Conservation (phyloP, 2,113 vertebrate species). For the Rhinolophus ferrumequinum region DNA sequence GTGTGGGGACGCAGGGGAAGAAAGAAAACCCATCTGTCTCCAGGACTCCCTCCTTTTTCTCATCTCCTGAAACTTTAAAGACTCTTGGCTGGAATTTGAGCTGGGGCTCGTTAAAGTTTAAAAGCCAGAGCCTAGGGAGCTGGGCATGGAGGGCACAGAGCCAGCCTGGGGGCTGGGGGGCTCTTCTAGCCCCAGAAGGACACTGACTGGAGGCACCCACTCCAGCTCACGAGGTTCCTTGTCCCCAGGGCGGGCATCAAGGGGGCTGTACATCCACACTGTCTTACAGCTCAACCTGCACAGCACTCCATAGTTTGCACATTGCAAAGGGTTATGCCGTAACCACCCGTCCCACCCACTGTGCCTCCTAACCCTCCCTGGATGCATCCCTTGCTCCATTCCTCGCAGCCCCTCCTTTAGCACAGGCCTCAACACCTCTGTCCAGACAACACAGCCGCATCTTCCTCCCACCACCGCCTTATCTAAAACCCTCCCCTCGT, state of each 20-base stretch:
- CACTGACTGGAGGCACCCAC: not conserved
- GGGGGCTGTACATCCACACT: not conserved
- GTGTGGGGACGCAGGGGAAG: slow-evolving; percentile 1
- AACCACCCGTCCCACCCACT: not conserved
- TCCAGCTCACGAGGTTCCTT: not conserved
- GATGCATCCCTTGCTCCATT: not conserved
- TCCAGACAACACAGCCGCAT: not conserved
- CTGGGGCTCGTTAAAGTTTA: slow-evolving; percentile 80
- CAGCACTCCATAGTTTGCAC: not conserved
- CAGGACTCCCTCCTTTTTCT: slow-evolving; percentile 71
- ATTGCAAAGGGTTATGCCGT: not conserved
- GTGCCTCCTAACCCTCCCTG: not conserved
- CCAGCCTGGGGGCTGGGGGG: not conserved
- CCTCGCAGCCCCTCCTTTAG: not conserved
- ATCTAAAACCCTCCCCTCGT: not conserved
- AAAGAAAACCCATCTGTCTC: slow-evolving; percentile 75
- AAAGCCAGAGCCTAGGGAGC: slow-evolving; percentile 66
- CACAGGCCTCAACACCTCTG: not conserved
- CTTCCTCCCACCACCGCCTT: not conserved
- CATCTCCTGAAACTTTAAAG: slow-evolving; percentile 82
- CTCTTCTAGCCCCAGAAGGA: not conserved
- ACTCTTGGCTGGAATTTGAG: slow-evolving; percentile 80
- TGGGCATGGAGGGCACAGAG: slow-evolving; percentile 22
- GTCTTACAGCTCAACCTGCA: not conserved
- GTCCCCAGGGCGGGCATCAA: not conserved